Evolutionary conservation across 2,113 vertebrate genomes (phyloP), one percentile per base, ranked within the genome.

Genomic region (Channa argus): DNA sequence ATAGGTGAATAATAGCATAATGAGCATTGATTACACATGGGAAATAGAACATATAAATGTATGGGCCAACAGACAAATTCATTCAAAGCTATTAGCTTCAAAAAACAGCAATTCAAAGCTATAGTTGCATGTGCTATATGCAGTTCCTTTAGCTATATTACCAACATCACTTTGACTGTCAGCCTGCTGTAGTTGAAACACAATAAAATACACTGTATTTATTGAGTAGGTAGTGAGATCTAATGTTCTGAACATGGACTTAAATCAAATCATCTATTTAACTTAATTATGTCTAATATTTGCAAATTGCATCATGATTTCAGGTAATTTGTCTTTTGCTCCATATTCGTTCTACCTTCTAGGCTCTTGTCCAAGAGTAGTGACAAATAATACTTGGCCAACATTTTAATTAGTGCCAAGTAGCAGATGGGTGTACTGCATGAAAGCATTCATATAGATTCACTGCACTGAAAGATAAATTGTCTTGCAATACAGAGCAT

Each of bases 371-470:
- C 43, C 36, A 51, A 36, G 15, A 39, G 13, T 5, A n/a, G n/a
- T 52, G 15, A 52, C 46, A 58, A 41, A 63, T 56, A 56, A 56
- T 14, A 11, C 8, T 37, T 58, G n/a, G 37, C 24, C 37, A 51
- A n/a, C 33, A 34, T 52, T 58, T 44, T 53, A 59, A 53, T 41
- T 14, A 65, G 33, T 7, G 36, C 56, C 34, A 68, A 49, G 33
- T 44, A 43, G 11, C 49, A 71, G 47, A 70, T 64, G 41, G 37
- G 36, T 82, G 58, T 56, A 49, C 15, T 51, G 12, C 15, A 37
- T 51, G 10, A 68, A 46, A 55, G 14, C 50, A 43, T 43, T 50
- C 2, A 45, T 11, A 56, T 33, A 44, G 13, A 6, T n/a, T n/a
- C 37, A 5, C 3, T 66, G 0, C 7, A 41, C 68, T 43, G 11